phyloP scores from a whole-genome alignment of 2,113 vertebrate species.

The Crotalus tigris region DNA sequence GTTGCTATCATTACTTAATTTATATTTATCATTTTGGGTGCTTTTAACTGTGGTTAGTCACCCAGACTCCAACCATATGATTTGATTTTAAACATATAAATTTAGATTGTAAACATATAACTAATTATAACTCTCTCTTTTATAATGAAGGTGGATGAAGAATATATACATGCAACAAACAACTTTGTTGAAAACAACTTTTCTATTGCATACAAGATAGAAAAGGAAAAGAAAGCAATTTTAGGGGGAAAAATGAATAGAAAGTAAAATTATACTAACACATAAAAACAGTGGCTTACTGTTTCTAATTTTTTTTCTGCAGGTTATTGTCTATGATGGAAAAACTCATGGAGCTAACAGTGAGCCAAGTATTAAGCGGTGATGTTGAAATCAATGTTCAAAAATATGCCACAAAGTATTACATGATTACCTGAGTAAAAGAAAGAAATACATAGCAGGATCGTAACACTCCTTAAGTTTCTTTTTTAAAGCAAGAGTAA shows the following conservation, averaged over 20 bases:
- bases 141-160: neutral
- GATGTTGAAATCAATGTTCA: neutral
- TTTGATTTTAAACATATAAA: neutral
- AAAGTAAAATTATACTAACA: constrained; percentile 22
- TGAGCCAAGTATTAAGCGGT: neutral
- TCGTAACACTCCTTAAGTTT: neutral
- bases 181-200: neutral
- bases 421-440: neutral
- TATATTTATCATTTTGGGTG: neutral
- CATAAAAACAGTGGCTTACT: constrained; percentile 44
- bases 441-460: neutral
- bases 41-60: neutral
- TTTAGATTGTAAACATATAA: neutral
- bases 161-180: neutral
- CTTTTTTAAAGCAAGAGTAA: neutral
- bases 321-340: constrained; percentile 46
- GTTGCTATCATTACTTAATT: neutral
- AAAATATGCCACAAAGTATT: neutral
- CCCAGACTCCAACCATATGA: neutral
- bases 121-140: neutral
- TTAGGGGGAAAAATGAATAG: constrained; percentile 37
- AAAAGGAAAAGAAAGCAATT: constrained; percentile 41
- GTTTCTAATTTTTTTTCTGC: constrained; percentile 37
- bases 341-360: neutral
- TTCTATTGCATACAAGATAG: constrained; percentile 18